Conservation (phyloP, 2,888 invertebrate genomes). For the Drosophila acutilabella region DNA sequence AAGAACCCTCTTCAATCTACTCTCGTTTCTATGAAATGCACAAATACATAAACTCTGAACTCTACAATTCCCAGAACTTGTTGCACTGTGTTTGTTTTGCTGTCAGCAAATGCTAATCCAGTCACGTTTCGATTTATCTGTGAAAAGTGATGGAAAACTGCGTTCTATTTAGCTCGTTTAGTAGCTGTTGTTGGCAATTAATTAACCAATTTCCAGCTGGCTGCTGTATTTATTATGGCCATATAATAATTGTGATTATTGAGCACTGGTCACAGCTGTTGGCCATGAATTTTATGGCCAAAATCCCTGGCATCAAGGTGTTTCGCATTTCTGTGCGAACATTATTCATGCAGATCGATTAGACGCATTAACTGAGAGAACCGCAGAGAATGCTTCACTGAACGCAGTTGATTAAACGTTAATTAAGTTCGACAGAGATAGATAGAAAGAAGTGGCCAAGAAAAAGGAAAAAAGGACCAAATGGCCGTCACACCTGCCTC, state of each 20-base stretch:
- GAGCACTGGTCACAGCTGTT: slow-evolving; percentile 33
- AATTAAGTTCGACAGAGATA: slow-evolving; percentile 53
- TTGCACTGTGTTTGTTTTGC: slow-evolving; percentile 15
- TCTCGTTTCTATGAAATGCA: neutral
- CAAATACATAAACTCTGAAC: neutral
- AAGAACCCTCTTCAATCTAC: too few species aligned
- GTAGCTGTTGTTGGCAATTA: slow-evolving; percentile 43
- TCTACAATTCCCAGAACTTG: neutral
- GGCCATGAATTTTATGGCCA: slow-evolving; percentile 42
- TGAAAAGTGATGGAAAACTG: slow-evolving; percentile 1
- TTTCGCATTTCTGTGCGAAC: slow-evolving; percentile 19
- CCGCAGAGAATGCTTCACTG: slow-evolving; percentile 56
- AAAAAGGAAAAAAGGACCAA: neutral
- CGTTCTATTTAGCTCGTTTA: slow-evolving; percentile 4
- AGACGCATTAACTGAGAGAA: slow-evolving; percentile 44
- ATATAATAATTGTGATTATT: slow-evolving; percentile 52
- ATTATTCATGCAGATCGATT: slow-evolving; percentile 74
- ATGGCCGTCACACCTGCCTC: neutral
- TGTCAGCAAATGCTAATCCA: slow-evolving; percentile 25
- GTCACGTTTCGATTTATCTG: slow-evolving; percentile 55
- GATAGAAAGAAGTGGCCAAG: slow-evolving; percentile 11
- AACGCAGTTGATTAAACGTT: slow-evolving; percentile 64
- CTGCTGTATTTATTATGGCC: slow-evolving; percentile 50
- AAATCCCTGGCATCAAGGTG: slow-evolving; percentile 30
- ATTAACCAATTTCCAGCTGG: slow-evolving; percentile 57